Conservation (phyloP, 2,797 vertebrate genomes). For the Sebastes taczanowskii region DNA sequence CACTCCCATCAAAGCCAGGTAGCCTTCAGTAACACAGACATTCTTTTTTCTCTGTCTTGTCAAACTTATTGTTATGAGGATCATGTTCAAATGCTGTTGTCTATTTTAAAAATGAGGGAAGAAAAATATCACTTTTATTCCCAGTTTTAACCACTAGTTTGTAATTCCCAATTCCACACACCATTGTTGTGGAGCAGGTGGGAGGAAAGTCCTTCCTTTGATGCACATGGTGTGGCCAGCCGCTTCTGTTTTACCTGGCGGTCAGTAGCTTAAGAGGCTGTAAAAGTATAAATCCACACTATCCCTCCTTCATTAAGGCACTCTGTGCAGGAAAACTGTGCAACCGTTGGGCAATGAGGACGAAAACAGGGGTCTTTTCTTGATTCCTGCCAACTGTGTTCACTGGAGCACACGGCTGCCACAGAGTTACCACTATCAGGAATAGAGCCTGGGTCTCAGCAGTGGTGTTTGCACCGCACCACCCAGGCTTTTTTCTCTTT, state of each 20-base stretch:
- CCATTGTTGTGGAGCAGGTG: neutral
- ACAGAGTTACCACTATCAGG: no score
- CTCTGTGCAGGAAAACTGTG: neutral
- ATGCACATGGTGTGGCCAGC: neutral
- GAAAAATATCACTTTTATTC: neutral
- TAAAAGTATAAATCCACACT: neutral
- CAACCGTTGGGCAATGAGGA: neutral
- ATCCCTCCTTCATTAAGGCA: neutral
- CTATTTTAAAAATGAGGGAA: neutral
- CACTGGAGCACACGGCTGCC: no score
- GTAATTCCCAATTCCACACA: neutral
- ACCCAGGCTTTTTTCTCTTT: neutral
- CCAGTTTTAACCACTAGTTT: neutral
- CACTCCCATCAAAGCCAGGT: neutral
- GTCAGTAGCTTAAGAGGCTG: neutral
- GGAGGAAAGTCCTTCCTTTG: neutral
- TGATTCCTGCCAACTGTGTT: neutral
- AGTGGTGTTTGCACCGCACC: no score
- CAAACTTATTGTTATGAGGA: neutral
- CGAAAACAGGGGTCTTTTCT: neutral
- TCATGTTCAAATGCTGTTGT: neutral
- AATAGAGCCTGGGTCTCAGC: no score
- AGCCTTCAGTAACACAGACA: neutral
- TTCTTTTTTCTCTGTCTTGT: neutral
- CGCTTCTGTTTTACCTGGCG: neutral